phyloP scores from a whole-genome alignment of 1,140 invertebrate genomes.

The Bemisia tabaci region DNA sequence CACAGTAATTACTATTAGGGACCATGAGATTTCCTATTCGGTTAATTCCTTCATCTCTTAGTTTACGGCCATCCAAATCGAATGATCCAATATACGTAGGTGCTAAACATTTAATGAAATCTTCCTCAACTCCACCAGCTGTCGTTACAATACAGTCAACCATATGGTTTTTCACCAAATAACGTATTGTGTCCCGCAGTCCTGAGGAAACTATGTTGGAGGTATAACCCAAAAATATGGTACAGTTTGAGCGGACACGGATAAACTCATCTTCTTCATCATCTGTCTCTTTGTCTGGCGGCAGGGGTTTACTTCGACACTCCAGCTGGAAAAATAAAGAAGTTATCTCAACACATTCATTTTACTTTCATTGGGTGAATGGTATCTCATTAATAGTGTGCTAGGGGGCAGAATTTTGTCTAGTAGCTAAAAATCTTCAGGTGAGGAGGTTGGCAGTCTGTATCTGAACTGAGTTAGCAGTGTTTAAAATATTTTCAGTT shows the following conservation, averaged over 20 bases:
- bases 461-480: too few relatives aligned
- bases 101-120: slow-evolving; percentile 95
- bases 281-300: slow-evolving; percentile 48
- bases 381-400: neutral
- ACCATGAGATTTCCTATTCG: slow-evolving; percentile 95
- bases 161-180: slow-evolving; percentile 78
- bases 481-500: too few relatives aligned
- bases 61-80: slow-evolving; percentile 55
- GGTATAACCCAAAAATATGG: slow-evolving; percentile 95
- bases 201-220: slow-evolving; percentile 96
- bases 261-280: slow-evolving; percentile 69
- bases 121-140: slow-evolving; percentile 96
- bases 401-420: neutral
- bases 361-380: neutral
- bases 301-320: slow-evolving; percentile 45
- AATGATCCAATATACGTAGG: slow-evolving; percentile 91
- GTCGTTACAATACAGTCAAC: slow-evolving; percentile 95
- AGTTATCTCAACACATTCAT: slow-evolving; percentile 18
- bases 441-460: too few relatives aligned
- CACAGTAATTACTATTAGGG: slow-evolving; percentile 97
- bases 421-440: neutral
- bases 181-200: slow-evolving; percentile 77
- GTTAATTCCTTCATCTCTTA: slow-evolving; percentile 85
- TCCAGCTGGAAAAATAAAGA: slow-evolving; percentile 29
- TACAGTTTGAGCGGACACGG: slow-evolving; percentile 64